Evolutionary conservation across 2,888 invertebrate genomes (phyloP), one percentile per base, ranked within the genome.

Genomic region (Nematopogon swammerdamellus): DNA sequence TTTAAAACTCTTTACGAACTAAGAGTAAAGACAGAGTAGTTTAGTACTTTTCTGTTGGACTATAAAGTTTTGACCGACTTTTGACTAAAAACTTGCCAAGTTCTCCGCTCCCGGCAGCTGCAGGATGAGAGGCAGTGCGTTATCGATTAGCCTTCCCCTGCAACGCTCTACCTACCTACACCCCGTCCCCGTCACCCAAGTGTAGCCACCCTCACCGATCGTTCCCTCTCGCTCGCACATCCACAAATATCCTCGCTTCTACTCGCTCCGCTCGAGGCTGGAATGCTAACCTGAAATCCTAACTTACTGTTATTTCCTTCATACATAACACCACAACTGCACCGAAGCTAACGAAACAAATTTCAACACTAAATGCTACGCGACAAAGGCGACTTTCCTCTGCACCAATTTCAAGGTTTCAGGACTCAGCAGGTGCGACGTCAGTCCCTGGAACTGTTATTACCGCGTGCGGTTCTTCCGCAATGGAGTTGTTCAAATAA

Each of bases 271-370:
- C 57, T 63, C 62, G 64, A 63, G 65, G 60, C 57, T 56, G 57
- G 63, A 68, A 68, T 68, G 56, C 61, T 63, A 60, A 68, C 62
- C 59, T 62, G 60, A 64, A 67, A 67, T 65, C 58, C 62, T 60
- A 62, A 60, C 61, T 61, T 25, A 25, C 25, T 10, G 25, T 10
- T 10, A 14, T 14, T 36, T 36, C 36, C 8, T 36, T 14, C 36
- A 25, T 25, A 25, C 25, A 25, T 25, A 25, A 25, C 25, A 25
- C 4, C 25, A 8, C 8, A 25, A 25, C 8, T 25, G 25, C 25
- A 8, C 8, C 25, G 36, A 36, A 14, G 3, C 36, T 14, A 4
- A 14, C 3, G 3, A n/a, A 36, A 14, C 11, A 4, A 36, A 36
- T 36, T 36, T 36, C 36, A 14, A 36, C 11, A 3, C 8, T 25